These are phyloP conservation scores for Taenaris catops DNA, from an alignment of 2,888 invertebrate genomes.

Conservation along the genomic window DNA sequence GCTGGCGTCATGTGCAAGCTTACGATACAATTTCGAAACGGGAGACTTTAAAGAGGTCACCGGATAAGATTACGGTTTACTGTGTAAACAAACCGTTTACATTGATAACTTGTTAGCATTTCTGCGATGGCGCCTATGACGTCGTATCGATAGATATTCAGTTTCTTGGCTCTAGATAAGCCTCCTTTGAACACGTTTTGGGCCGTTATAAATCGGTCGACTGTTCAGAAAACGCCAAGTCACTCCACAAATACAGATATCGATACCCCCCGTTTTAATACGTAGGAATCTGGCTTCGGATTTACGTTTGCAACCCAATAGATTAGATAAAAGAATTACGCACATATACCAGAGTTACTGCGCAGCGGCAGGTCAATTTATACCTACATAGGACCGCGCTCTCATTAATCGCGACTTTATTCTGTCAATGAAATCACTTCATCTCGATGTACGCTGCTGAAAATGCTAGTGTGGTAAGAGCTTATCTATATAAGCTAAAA, in stretches of 20 bases:
- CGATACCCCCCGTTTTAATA: constrained; percentile 6
- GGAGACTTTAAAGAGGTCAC: constrained; percentile 76
- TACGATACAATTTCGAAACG: constrained; percentile 73
- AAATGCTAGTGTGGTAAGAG: constrained; percentile 90
- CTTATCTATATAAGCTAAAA: no score
- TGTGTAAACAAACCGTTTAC: constrained; percentile 77
- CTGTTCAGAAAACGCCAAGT: constrained; percentile 6
- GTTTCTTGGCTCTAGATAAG: constrained; percentile 10
- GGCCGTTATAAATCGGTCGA: constrained; percentile 8
- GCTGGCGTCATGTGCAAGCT: constrained; percentile 26
- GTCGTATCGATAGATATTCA: constrained; percentile 9
- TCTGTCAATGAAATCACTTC: no score
- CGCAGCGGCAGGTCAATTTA: constrained; percentile 30
- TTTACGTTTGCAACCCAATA: constrained; percentile 21
- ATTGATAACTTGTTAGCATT: constrained; percentile 73
- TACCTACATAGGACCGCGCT: constrained; percentile 20
- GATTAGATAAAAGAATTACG: constrained; percentile 30
- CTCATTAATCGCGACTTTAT: constrained; percentile 17
- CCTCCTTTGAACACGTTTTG: constrained; percentile 8
- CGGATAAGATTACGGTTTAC: constrained; percentile 78
- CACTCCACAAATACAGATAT: constrained; percentile 2
- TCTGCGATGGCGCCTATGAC: constrained; percentile 71
- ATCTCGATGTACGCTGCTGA: constrained; percentile 99
- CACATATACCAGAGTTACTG: constrained; percentile 28
- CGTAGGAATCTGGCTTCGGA: constrained; percentile 13